These are phyloP conservation scores for Amiota minor DNA, from an alignment of 2,888 invertebrate species.

Conservation along the genomic window DNA sequence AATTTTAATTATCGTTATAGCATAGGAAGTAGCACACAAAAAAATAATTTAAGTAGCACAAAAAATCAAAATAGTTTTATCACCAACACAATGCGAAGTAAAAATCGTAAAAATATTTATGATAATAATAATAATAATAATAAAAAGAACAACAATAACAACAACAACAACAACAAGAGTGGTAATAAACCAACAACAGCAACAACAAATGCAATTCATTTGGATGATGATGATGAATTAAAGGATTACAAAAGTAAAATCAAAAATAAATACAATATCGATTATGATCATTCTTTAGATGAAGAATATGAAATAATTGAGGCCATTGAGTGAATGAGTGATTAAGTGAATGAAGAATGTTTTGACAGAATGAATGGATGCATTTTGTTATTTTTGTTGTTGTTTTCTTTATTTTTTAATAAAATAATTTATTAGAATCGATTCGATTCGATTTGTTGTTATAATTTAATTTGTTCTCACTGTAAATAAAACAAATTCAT, in stretches of 20 bases:
- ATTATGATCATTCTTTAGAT: slow-evolving; percentile 73
- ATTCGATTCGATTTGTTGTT: too few relatives aligned
- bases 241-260: slow-evolving; percentile 73
- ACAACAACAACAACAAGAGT: slow-evolving; percentile 40
- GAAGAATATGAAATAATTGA: slow-evolving; percentile 74
- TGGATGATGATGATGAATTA: slow-evolving; percentile 60
- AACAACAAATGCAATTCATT: slow-evolving; percentile 59
- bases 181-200: slow-evolving; percentile 42
- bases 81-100: slow-evolving; percentile 27
- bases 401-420: not conserved
- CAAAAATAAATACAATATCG: slow-evolving; percentile 74
- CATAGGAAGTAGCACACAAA: slow-evolving; percentile 47
- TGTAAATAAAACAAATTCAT: too few relatives aligned
- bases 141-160: slow-evolving; percentile 35
- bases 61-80: slow-evolving; percentile 20
- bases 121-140: slow-evolving; percentile 39
- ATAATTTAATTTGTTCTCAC: too few relatives aligned
- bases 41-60: slow-evolving; percentile 37
- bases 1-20: slow-evolving; percentile 47
- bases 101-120: slow-evolving; percentile 35
- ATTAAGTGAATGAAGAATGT: slow-evolving; percentile 63
- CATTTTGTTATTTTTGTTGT: slow-evolving; percentile 44
- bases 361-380: slow-evolving; percentile 19
- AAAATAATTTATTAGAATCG: not conserved
- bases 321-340: slow-evolving; percentile 69